A percentile compares a stretch with the other conserved stretches of the same genome.
Evolutionary conservation across 2,888 invertebrate species (phyloP).

Genomic region (Lydus trimaculatus): DNA sequence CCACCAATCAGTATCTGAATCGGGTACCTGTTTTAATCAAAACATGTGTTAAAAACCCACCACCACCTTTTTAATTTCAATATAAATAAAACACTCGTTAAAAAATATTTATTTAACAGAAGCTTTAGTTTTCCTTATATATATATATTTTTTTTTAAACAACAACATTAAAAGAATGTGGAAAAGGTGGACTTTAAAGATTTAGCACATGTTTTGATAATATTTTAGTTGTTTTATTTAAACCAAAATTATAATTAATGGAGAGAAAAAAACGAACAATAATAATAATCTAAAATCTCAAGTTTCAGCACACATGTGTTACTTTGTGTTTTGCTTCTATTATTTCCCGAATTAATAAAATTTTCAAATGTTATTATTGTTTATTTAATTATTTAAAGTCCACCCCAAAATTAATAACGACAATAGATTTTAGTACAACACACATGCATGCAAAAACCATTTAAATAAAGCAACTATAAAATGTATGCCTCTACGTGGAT

Average conservation of each 20-base stretch:
- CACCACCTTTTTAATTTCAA: conserved; percentile 40
- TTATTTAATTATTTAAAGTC: conserved; percentile 60
- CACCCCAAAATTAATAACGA: conserved; percentile 52
- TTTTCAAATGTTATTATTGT: conserved; percentile 20
- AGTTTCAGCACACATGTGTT: conserved; percentile 45
- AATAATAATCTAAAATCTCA: background rate
- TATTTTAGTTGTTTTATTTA: conserved; percentile 22
- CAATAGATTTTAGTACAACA: conserved; percentile 30
- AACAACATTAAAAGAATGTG: conserved; percentile 12
- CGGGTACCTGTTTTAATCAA: conserved; percentile 62
- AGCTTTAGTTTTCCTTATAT: conserved; percentile 13
- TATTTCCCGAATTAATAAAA: background rate
- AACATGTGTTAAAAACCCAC: conserved; percentile 57
- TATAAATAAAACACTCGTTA: conserved; percentile 15
- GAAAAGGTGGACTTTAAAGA: conserved; percentile 62
- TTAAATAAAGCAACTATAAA: conserved; percentile 17
- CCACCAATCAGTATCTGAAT: conserved; percentile 78
- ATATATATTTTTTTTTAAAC: background rate
- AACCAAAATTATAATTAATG: conserved; percentile 11
- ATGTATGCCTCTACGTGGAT: background rate
- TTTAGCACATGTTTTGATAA: conserved; percentile 55
- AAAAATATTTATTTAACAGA: conserved; percentile 22
- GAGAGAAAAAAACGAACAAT: background rate
- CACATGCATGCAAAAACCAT: conserved; percentile 33
- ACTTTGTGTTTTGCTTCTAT: conserved; percentile 37